Evolutionary conservation across 2,888 invertebrate genomes (phyloP), one percentile per base, ranked within the genome.

Genomic region (Nemotelus nigrinus): DNA sequence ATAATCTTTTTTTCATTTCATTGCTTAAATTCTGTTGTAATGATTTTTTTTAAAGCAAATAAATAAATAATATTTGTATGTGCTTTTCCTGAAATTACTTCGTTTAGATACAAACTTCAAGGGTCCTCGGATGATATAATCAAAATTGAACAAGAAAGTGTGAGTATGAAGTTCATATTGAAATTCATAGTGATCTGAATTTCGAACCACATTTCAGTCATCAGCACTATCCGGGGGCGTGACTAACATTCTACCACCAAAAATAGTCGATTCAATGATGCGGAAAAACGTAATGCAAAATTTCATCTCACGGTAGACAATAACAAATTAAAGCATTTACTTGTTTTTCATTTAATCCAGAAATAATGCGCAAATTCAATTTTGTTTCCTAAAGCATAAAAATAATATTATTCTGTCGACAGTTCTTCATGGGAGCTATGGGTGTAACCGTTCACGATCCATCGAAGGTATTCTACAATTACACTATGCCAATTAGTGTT

Each of bases 401-500:
- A 25, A 50, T 53, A 50, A 55, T 64, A 64, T 53, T 6, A 7
- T 53, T 53, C 53, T 8, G 6, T 53, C 53, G 10, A 3, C 77
- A 85, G 82, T 85, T 82, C 80, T 84, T 87, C 10, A 79, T 87
- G 78, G 86, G 85, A 3, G 87, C 87, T 1, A 83, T 86, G 53
- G 87, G 85, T 44, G 83, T 83, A 48, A 87, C 87, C 2, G 83
- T 87, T 2, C 85, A 86, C 79, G 86, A 87, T 64, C 82, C 83
- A 1, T 82, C 84, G 45, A 84, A 81, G 63, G 84, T 84, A 57
- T 81, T 89, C 3, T 90, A 95, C 57, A 95, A 96, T 86, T 96
- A 94, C 84, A 96, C 96, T 0, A 87, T 89, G 45, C 91, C 95
- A 0, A 90, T 96, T 71, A 94, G 93, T 83, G 90, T 92, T 1